Base-by-base conservation (phyloP, 2,113 vertebrate species). In the Tauraco erythrolophus region DNA sequence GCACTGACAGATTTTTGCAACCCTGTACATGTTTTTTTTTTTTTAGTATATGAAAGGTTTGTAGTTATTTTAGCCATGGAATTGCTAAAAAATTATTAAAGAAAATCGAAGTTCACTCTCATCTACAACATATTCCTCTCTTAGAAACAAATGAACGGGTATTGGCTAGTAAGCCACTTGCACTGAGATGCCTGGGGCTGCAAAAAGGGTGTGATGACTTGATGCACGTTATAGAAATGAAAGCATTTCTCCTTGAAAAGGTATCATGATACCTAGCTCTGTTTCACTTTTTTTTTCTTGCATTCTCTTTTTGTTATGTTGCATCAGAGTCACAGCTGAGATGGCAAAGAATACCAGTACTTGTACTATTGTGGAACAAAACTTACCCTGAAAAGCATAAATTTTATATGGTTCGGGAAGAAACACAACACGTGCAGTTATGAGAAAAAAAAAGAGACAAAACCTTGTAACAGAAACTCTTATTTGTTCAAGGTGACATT, bases 1-100 rank as follows among this genome's bases (percentile, higher is more conserved):
- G 94, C 74, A 93, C 74, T 96, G 97, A 97, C 92, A 97, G 95
- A 97, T 97, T 97, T 97, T 96, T 96, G 50, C 80, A 97, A 78
- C 86, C 89, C 83, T 66, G 30, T 93, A 62, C 57, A 60, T 80
- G 62, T 8, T 22, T 68, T 76, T 88, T 9, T 96, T 96, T 94
- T 93, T 96, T 95, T 92, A 82, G 87, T 72, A n/a, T 83, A 88
- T 80, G 80, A 93, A 95, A 97, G 84, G 83, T 94, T 95, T 96
- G 81, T 86, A 77, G 84, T 86, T 94, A 95, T 97, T 96, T 96
- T 87, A 97, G 92, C 85, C 4, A 7, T 25, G 11, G 79, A 96
- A 79, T 62, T 95, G 89, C 90, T 97, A 95, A 97, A 96, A 96
- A 94, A 92, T 93, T 91, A 91, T 93, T 91, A 94, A 96, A 89